Conservation (phyloP, 2,113 vertebrate species). For the Carassius auratus region DNA sequence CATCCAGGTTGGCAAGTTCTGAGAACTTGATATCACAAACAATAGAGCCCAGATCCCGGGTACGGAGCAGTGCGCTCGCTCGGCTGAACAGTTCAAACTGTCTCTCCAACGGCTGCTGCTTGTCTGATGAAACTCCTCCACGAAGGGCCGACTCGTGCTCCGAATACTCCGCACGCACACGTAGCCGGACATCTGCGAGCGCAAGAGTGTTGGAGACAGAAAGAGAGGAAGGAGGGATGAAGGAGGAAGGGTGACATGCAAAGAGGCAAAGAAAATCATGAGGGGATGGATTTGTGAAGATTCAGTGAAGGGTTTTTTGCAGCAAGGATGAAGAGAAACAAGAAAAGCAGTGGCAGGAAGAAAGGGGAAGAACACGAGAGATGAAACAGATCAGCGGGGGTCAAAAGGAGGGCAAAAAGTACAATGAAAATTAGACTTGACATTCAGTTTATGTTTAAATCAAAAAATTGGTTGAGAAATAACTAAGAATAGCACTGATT, state of each 20-base stretch:
- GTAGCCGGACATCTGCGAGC: conserved; percentile 83
- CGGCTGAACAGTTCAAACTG: conserved; percentile 88
- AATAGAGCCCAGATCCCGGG: conserved; percentile 87
- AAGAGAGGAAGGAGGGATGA: conserved; percentile 43
- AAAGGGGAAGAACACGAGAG: conserved; percentile 18
- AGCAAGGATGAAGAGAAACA: conserved; percentile 20
- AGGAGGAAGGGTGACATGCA: background rate
- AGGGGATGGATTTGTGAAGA: conserved; percentile 35
- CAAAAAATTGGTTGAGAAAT: background rate
- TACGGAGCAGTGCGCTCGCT: conserved; percentile 83
- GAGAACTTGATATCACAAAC: conserved; percentile 94
- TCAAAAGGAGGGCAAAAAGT: conserved; percentile 10
- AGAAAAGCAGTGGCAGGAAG: conserved; percentile 16
- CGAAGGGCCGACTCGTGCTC: conserved; percentile 85
- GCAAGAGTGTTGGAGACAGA: conserved; percentile 29
- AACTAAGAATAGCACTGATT: background rate
- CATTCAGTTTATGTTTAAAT: background rate
- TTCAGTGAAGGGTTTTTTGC: background rate
- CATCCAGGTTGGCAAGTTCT: conserved; percentile 87
- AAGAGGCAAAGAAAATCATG: background rate
- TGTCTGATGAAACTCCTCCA: conserved; percentile 81
- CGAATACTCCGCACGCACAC: conserved; percentile 88
- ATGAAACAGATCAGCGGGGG: conserved; percentile 1
- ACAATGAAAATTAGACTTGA: conserved; percentile 16
- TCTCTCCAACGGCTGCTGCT: conserved; percentile 83